phyloP scores from a whole-genome alignment of 2,888 invertebrate species.

The Myopa testacea region DNA sequence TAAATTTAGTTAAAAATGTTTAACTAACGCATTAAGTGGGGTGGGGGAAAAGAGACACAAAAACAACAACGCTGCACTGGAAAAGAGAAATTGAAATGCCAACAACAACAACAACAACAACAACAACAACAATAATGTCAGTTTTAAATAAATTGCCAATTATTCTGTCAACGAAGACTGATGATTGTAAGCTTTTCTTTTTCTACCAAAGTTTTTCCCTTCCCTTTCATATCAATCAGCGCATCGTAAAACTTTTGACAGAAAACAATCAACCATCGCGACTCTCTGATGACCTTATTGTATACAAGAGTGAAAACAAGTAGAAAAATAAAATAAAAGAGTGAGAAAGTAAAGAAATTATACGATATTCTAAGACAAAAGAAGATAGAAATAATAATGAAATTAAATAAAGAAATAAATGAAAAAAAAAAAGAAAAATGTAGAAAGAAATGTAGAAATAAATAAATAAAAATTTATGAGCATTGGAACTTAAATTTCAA shows the following conservation, averaged over 20 bases:
- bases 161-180: slow-evolving; percentile 14
- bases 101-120: background rate
- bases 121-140: background rate
- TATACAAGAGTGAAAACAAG: too few relatives aligned
- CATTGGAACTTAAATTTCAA: too few relatives aligned
- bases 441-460: too few relatives aligned
- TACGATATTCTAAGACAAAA: too few relatives aligned
- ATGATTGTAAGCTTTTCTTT: background rate
- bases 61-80: too few relatives aligned
- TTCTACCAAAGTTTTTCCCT: background rate
- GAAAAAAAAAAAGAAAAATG: too few relatives aligned
- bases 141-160: slow-evolving; percentile 21
- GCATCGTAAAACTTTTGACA: background rate
- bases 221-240: background rate
- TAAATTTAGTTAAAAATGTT: too few relatives aligned
- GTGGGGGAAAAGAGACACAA: too few relatives aligned
- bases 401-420: background rate
- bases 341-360: background rate
- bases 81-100: slow-evolving; percentile 10
- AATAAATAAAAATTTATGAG: too few relatives aligned
- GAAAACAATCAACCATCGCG: slow-evolving; percentile 4
- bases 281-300: background rate
- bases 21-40: too few relatives aligned
- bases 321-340: background rate
- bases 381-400: background rate